A percentile compares a stretch with the other conserved stretches of the same genome.
Conservation (phyloP, 2,113 vertebrate genomes). For the Lepus europaeus region DNA sequence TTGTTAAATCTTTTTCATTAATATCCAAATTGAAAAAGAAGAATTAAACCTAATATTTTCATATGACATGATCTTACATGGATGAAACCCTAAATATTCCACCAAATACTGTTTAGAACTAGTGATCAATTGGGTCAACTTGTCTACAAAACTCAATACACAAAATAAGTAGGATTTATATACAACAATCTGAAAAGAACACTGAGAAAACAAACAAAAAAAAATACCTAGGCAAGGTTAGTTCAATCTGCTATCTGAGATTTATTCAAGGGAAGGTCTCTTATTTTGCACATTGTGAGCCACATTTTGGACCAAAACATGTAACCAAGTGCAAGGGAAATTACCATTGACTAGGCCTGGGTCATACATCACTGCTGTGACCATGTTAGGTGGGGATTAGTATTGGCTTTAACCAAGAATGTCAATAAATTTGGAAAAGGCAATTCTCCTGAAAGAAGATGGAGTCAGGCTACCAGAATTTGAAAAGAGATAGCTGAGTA, state of each 20-base stretch:
- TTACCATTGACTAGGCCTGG: background rate
- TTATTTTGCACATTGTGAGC: background rate
- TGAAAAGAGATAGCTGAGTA: background rate
- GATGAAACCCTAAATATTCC: background rate
- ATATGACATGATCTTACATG: background rate
- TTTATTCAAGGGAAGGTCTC: background rate
- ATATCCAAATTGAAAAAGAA: background rate
- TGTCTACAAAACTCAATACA: background rate
- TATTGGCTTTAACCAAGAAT: background rate
- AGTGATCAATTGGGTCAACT: background rate
- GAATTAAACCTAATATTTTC: background rate
- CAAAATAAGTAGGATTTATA: background rate
- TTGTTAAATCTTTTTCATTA: background rate
- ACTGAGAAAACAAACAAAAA: background rate
- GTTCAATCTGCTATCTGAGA: background rate
- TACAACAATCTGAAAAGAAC: background rate
- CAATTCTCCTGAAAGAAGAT: background rate
- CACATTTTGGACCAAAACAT: background rate
- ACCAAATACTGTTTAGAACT: background rate
- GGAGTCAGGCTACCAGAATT: background rate
- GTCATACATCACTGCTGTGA: background rate
- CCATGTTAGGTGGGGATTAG: background rate
- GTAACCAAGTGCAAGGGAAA: background rate
- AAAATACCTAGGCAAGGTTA: background rate
- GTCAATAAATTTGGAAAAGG: background rate